These are phyloP conservation scores for Caenorhabditis latens DNA, from an alignment of 1,140 invertebrate genomes.

Conservation along the genomic window DNA sequence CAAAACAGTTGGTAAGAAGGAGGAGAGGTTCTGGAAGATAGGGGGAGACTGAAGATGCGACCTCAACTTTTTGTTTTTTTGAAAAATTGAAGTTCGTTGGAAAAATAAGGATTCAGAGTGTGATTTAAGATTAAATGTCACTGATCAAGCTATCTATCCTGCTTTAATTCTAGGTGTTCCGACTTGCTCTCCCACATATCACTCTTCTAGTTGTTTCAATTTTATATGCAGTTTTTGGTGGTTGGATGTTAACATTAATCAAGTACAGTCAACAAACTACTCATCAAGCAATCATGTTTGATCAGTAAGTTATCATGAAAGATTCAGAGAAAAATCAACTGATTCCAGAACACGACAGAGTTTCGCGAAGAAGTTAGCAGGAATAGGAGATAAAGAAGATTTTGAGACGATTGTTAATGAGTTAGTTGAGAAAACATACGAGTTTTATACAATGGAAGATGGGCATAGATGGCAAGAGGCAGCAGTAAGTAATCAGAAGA, in stretches of 20 bases:
- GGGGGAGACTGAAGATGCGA: too few species aligned
- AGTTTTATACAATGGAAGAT: slow-evolving; percentile 63
- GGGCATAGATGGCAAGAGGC: slow-evolving; percentile 53
- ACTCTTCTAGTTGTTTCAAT: slow-evolving; percentile 75
- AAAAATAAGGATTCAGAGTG: too few species aligned
- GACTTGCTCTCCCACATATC: slow-evolving; percentile 76
- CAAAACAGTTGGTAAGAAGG: slow-evolving; percentile 73
- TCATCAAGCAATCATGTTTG: slow-evolving; percentile 56
- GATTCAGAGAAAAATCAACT: background rate
- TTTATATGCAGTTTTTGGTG: slow-evolving; percentile 73
- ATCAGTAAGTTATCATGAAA: slow-evolving; percentile 52
- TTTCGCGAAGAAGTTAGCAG: slow-evolving; percentile 10
- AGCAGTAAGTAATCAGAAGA: slow-evolving; percentile 3
- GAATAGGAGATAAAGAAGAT: background rate
- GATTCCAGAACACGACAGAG: slow-evolving; percentile 16
- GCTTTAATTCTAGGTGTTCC: slow-evolving; percentile 70
- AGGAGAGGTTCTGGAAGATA: background rate
- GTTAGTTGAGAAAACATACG: slow-evolving; percentile 64
- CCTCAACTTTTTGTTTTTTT: too few species aligned
- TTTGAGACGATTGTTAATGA: slow-evolving; percentile 46
- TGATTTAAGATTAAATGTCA: too few species aligned
- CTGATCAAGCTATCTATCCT: too few species aligned
- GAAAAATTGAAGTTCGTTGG: too few species aligned
- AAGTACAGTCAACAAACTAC: slow-evolving; percentile 65
- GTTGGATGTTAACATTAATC: slow-evolving; percentile 73